Evolutionary conservation across 2,797 vertebrate species (phyloP).

Genomic region (Sternarchorhynchus goeldii): DNA sequence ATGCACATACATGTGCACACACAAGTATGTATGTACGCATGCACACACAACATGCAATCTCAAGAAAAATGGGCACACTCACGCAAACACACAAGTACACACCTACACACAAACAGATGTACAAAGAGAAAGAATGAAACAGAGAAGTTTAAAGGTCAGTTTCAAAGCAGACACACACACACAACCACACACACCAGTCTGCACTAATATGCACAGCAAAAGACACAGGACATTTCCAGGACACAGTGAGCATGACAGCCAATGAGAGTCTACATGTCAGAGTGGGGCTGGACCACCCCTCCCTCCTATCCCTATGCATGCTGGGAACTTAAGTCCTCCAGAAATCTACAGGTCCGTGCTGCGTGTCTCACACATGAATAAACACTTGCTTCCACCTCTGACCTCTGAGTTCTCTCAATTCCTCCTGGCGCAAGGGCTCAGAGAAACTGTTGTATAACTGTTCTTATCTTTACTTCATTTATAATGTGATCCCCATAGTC

Average conservation of each 20-base stretch:
- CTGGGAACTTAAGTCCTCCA: no score
- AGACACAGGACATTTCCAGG: not conserved
- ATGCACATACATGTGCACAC: not conserved
- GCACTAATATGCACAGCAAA: conserved; percentile 23
- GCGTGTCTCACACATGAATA: no score
- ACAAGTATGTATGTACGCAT: not conserved
- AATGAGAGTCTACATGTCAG: not conserved
- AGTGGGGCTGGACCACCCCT: not conserved
- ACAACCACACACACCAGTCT: not conserved
- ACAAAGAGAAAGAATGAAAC: conserved; percentile 26
- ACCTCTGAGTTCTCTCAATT: no score
- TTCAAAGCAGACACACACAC: not conserved
- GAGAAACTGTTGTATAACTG: no score
- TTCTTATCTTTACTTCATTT: no score
- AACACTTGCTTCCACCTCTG: no score
- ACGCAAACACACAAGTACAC: not conserved
- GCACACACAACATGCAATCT: not conserved
- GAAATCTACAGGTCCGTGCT: no score
- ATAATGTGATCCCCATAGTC: no score
- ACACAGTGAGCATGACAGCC: not conserved
- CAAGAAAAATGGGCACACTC: conserved; percentile 2
- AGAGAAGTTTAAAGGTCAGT: conserved; percentile 25
- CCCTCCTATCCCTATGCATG: no score
- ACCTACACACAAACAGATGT: conserved; percentile 8
- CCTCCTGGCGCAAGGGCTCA: no score